Evolutionary conservation across 2,888 invertebrate species (phyloP).

Genomic region (Pollenia angustigena): DNA sequence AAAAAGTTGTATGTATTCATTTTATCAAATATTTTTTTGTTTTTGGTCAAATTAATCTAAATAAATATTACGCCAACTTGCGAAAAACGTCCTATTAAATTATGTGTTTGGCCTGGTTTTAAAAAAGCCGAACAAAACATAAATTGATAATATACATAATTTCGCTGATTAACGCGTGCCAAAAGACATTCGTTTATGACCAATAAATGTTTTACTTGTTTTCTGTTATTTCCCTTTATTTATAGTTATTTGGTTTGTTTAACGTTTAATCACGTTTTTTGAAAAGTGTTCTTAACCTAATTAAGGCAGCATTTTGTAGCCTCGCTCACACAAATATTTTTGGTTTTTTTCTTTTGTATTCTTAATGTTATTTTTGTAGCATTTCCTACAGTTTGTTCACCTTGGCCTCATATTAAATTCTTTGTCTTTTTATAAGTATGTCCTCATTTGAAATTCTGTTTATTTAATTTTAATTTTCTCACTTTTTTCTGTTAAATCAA

Average conservation of each 20-base stretch:
- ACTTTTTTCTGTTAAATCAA: slow-evolving; percentile 48
- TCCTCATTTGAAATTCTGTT: slow-evolving; percentile 60
- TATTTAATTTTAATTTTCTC: slow-evolving; percentile 21
- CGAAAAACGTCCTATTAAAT: no score
- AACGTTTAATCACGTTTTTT: slow-evolving; percentile 51
- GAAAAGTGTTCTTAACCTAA: slow-evolving; percentile 57
- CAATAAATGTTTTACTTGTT: slow-evolving; percentile 21
- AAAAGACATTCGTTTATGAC: slow-evolving; percentile 21
- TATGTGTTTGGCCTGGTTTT: not conserved
- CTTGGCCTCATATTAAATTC: slow-evolving; percentile 70
- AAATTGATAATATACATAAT: slow-evolving; percentile 45
- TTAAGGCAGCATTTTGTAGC: slow-evolving; percentile 32
- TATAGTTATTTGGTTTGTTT: not conserved
- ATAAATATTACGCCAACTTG: no score
- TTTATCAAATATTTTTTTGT: no score
- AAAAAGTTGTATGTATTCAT: no score
- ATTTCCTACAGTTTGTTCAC: slow-evolving; percentile 56
- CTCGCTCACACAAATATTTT: slow-evolving; percentile 12
- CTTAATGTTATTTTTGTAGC: slow-evolving; percentile 25
- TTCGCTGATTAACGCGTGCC: slow-evolving; percentile 33
- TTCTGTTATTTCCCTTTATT: slow-evolving; percentile 1
- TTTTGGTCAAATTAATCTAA: no score
- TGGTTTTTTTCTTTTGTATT: not conserved
- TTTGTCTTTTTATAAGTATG: slow-evolving; percentile 44
- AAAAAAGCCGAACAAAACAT: not conserved